phyloP scores from a whole-genome alignment of 2,113 vertebrate genomes.

The Periophthalmodon schlosseri region DNA sequence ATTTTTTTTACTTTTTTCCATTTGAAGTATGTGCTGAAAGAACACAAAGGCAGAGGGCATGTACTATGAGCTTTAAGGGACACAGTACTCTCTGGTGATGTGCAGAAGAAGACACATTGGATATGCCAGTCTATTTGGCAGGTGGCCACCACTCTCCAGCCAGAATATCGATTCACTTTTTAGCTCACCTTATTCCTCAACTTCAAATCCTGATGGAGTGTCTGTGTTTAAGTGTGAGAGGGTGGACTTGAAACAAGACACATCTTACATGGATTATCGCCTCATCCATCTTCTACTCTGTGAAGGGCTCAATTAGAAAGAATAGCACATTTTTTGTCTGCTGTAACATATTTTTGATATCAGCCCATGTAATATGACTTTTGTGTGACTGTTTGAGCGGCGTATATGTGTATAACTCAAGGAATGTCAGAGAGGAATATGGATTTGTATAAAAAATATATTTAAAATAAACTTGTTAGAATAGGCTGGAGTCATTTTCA shows the following conservation, averaged over 20 bases:
- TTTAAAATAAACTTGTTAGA: too few relatives aligned
- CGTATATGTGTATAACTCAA: constrained; percentile 25
- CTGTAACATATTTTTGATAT: neutral
- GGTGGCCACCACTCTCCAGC: constrained; percentile 70
- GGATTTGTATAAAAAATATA: neutral
- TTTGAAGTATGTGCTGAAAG: neutral
- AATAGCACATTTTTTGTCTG: constrained; percentile 27
- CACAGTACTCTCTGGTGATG: constrained; percentile 54
- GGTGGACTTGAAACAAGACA: constrained; percentile 57
- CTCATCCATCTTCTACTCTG: constrained; percentile 61
- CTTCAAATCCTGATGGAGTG: constrained; percentile 77
- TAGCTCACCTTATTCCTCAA: constrained; percentile 77
- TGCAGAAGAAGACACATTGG: constrained; percentile 74
- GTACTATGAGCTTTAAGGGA: constrained; percentile 21
- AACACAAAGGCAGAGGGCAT: constrained; percentile 18
- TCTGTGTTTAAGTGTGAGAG: constrained; percentile 70
- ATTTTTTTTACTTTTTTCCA: neutral
- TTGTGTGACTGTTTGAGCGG: constrained; percentile 21
- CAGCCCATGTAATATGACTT: constrained; percentile 19
- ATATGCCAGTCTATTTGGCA: constrained; percentile 78
- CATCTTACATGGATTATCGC: constrained; percentile 66
- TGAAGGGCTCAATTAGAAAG: constrained; percentile 49
- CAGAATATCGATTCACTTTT: constrained; percentile 77
- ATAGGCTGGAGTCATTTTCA: neutral
- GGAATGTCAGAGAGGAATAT: neutral